phyloP scores from a whole-genome alignment of 2,113 vertebrate species.

The Cyanistes caeruleus region DNA sequence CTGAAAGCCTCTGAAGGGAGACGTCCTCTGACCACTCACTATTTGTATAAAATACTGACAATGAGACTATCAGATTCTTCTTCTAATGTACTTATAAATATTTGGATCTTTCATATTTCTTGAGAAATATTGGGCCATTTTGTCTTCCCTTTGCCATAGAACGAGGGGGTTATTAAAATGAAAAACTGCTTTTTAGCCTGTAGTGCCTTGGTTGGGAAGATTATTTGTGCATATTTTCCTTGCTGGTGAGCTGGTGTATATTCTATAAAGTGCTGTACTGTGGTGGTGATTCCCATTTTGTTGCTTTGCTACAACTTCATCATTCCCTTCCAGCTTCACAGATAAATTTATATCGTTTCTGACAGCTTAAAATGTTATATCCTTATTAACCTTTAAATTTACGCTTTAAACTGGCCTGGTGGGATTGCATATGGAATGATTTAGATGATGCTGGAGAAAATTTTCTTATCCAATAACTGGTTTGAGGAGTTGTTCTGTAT shows the following conservation, averaged over 20 bases:
- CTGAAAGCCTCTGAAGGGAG: background rate
- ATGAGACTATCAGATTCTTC: background rate
- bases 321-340: conserved; percentile 68
- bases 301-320: conserved; percentile 41
- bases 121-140: conserved; percentile 43
- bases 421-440: conserved; percentile 76
- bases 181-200: conserved; percentile 56
- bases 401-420: conserved; percentile 73
- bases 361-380: conserved; percentile 78
- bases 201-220: conserved; percentile 9
- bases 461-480: conserved; percentile 66
- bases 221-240: conserved; percentile 57
- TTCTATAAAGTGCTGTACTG: background rate
- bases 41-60: conserved; percentile 43
- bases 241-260: conserved; percentile 25
- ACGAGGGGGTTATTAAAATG: conserved; percentile 52
- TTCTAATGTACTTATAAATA: conserved; percentile 55
- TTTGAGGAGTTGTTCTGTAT: conserved; percentile 67
- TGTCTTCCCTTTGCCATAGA: conserved; percentile 21
- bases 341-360: conserved; percentile 72
- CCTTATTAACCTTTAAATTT: conserved; percentile 84
- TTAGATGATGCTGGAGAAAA: conserved; percentile 76
- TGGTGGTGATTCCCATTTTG: background rate
- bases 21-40: background rate
- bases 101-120: conserved; percentile 43